Base-by-base conservation (phyloP, 2,888 invertebrate genomes). In the Leptinotarsa peninsularis region DNA sequence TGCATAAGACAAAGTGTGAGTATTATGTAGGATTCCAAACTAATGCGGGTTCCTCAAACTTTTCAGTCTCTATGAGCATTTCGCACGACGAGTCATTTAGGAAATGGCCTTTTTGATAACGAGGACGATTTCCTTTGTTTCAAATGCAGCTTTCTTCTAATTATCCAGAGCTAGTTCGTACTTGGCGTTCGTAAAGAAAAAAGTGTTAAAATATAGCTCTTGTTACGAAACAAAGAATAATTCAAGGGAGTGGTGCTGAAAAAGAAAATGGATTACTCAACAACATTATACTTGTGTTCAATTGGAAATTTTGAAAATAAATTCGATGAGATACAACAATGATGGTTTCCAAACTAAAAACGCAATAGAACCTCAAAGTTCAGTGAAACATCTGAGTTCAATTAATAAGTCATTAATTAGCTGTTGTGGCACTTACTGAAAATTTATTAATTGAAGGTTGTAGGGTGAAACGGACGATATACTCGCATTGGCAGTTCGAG, bases 121-220 rank as follows among this genome's bases (percentile, higher is more conserved):
- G 43, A 63, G n/a, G 43, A 43, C 58, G 23, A 58, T 23, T 63
- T 13, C 13, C 63, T 63, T 63, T 63, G 63, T 63, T 63, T 63
- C 15, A 33, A 43, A 33, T 63, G 63, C 63, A 63, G 63, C 63
- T 63, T 63, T 43, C 18, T 13, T 63, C 33, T 63, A 33, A 63
- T 63, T 63, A 63, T 63, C 63, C 33, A 63, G n/a, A 63, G 63
- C 63, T 63, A 63, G 63, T 63, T 43, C 63, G 63, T 17, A 63
- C 63, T 63, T 63, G 63, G 63, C 63, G n/a, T 63, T 63, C 43
- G 18, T 27, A 2, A 43, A 17, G 43, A 33, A 63, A 63, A 63
- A 63, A 63, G 63, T 63, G 63, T 63, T 33, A 13, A 63, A 63
- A 63, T 63, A 33, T 63, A 33, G 63, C 43, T 43, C 43, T 58